Percentiles rank a stretch among this genome's conserved stretches.
phyloP scores from a whole-genome alignment of 1,140 invertebrate genomes.

The Cyclargus thomasi region DNA sequence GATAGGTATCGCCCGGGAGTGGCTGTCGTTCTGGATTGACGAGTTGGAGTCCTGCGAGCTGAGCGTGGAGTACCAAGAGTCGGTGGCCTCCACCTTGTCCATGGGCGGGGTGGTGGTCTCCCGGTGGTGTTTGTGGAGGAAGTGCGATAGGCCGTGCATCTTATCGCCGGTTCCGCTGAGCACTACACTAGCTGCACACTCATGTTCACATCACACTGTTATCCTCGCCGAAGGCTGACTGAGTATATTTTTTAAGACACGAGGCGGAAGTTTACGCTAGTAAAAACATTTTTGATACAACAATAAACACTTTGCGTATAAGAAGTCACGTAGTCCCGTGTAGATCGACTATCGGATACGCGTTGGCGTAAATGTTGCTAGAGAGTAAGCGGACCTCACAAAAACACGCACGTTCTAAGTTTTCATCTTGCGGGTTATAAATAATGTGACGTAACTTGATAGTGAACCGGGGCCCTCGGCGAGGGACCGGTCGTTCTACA shows the following conservation, averaged over 20 bases:
- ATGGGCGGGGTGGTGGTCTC: constrained; percentile 47
- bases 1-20: constrained; percentile 45
- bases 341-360: not conserved
- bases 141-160: constrained; percentile 59
- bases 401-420: not conserved
- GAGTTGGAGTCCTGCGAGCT: constrained; percentile 44
- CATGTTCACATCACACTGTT: not conserved
- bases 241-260: not conserved
- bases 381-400: not conserved
- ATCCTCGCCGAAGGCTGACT: not conserved
- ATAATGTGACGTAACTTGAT: constrained; percentile 5
- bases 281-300: not conserved
- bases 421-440: not conserved
- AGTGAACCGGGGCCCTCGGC: not conserved
- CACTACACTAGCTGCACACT: not conserved
- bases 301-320: not conserved
- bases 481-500: not conserved
- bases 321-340: not conserved
- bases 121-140: constrained; percentile 53
- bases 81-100: constrained; percentile 45
- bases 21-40: constrained; percentile 30
- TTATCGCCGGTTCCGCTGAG: constrained; percentile 26
- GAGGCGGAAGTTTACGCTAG: not conserved
- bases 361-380: not conserved
- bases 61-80: constrained; percentile 49